These are phyloP conservation scores for Epizoanthus scotinus DNA, from an alignment of 92 coral and sea anemone species.

Conservation along the genomic window DNA sequence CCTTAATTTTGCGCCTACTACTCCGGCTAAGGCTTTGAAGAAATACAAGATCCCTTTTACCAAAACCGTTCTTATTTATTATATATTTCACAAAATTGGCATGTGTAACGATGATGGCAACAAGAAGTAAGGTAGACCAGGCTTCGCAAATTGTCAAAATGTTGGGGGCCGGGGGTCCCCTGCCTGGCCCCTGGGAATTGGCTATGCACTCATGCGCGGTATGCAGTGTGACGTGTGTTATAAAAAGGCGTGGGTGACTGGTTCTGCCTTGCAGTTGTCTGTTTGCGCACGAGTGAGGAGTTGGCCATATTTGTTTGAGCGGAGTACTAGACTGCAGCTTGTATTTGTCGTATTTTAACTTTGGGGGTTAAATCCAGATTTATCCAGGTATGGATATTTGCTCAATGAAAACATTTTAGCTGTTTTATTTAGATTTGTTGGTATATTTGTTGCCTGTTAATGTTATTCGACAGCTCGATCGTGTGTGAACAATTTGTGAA, in stretches of 20 bases:
- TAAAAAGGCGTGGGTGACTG: conserved; percentile 4
- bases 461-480: not conserved
- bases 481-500: not conserved
- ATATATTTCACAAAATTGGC: too few species aligned
- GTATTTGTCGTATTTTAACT: not conserved
- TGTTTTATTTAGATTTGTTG: not conserved
- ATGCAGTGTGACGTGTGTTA: not conserved
- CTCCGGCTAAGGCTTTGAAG: too few species aligned
- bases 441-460: not conserved
- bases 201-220: conserved; percentile 13
- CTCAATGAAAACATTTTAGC: not conserved
- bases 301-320: not conserved
- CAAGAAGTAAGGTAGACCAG: too few species aligned
- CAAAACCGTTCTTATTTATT: too few species aligned
- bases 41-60: too few species aligned
- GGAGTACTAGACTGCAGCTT: conserved; percentile 2
- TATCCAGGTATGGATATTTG: conserved; percentile 1
- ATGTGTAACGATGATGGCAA: too few species aligned
- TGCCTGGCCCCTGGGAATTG: conserved; percentile 38
- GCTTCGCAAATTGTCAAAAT: too few species aligned
- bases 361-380: conserved; percentile 1
- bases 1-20: too few species aligned
- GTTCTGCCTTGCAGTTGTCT: not conserved
- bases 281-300: not conserved
- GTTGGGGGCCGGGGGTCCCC: too few species aligned